Evolutionary conservation across 2,888 invertebrate species (phyloP).

Genomic region (Sminthurides aquaticus): DNA sequence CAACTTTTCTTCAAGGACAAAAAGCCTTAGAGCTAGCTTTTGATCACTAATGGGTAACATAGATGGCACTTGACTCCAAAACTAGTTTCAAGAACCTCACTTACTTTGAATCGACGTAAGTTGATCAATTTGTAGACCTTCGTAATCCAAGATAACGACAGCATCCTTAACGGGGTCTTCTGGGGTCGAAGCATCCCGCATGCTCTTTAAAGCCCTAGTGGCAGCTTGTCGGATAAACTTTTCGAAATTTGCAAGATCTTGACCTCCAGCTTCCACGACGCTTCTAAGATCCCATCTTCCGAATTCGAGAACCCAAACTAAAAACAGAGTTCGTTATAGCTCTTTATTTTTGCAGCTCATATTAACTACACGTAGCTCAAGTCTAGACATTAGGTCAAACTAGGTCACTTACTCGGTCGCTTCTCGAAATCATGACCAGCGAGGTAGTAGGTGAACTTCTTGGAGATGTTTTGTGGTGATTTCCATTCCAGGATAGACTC

Average conservation of each 20-base stretch:
- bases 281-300: neutral
- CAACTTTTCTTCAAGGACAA: too few species aligned
- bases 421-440: neutral
- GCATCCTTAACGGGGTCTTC: neutral
- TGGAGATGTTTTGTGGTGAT: neutral
- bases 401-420: neutral
- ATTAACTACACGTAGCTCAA: too few species aligned
- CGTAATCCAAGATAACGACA: slow-evolving; percentile 4
- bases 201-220: neutral
- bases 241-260: neutral
- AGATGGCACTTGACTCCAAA: neutral
- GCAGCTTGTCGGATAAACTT: neutral
- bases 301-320: neutral
- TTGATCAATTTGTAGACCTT: slow-evolving; percentile 5
- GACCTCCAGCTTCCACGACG: neutral
- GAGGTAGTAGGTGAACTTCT: neutral
- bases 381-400: too few species aligned
- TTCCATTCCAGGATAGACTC: neutral
- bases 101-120: slow-evolving; percentile 8
- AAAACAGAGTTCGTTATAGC: too few species aligned
- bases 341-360: too few species aligned
- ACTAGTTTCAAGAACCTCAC: neutral
- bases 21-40: too few species aligned
- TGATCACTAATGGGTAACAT: too few species aligned
- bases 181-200: neutral